Evolutionary conservation across 35 echinoderm and acorn worm species (phyloP), one percentile per base, ranked within the genome.

Genomic region (Anneissia japonica): DNA sequence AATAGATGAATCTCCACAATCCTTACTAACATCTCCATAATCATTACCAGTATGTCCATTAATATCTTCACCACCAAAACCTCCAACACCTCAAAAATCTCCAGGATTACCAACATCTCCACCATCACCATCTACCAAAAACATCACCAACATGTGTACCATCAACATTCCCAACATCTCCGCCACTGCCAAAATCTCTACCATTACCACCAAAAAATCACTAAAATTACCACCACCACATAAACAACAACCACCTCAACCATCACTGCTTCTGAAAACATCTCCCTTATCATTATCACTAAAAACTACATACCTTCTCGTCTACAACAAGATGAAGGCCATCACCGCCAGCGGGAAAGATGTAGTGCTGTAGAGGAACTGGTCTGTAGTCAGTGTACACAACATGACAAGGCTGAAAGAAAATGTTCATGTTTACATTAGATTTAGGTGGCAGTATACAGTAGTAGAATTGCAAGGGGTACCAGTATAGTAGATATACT

Each of bases 311-410:
- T 79, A 99, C 96, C 82, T 94, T 99, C 64, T 99, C 96, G 87
- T 99, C 96, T 0, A 99, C 96, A 0, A 99, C 96, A 6, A 99
- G 81, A 77, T 99, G 96, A 34, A 99, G 89, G 35, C 96, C 96
- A 89, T 99, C 96, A 0, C 96, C 96, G 39, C 96, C 96, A 9
- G 96, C 86, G 16, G 96, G 96, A 32, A 99, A 99, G 84, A 99
- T 93, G 75, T 99, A 99, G 85, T 99, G 96, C 84, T 99, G 96
- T 83, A 99, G 45, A 31, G 96, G 96, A 11, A 99, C 96, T 74
- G 96, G 96, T 39, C 96, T 45, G 46, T 94, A 99, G 37, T 99
- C 96, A 39, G 96, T 99, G 84, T 99, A 99, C 13, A 99, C 96
- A 26, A 99, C 96, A 85, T 99, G 96, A 76, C 96, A 99, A 14